Base-by-base conservation (phyloP, 2,113 vertebrate species). In the Athene cunicularia region DNA sequence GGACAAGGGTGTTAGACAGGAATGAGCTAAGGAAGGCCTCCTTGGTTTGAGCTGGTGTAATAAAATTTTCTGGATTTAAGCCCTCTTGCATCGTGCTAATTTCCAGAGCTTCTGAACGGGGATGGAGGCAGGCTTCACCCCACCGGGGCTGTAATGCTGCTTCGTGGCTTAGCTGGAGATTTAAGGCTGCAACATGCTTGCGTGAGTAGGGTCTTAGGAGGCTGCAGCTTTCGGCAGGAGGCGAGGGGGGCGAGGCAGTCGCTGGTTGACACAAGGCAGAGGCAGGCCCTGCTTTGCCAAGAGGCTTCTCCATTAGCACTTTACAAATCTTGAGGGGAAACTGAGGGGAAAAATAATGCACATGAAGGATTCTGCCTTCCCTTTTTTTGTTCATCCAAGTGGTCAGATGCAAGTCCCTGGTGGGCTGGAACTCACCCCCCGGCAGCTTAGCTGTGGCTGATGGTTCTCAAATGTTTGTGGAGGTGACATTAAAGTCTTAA, bases 341-440 rank as follows among this genome's bases (percentile, higher is more conserved):
- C 33, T 7, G 55, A 72, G 56, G 27, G 58, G 14, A 35, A 22
- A 52, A n/a, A 14, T 11, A 1, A 2, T 75, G 74, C 4, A 1
- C 0, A 0, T 37, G 68, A 63, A 66, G 59, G 18, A 14, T 72
- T 86, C 32, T 86, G 73, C 64, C 33, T 75, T 67, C 47, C 33
- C 14, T 9, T 37, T 59, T 33, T 7, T 7, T 4, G 14, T n/a
- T 80, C 1, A 1, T 60, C 50, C 50, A 19, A 35, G 26, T 4
- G 13, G 21, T 77, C 8, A 20, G 30, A 9, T 3, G 14, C 0
- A 0, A 3, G 21, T 33, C 56, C 16, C 26, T 62, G 70, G 8
- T 10, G 62, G 84, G 73, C 80, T 75, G 80, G 37, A 63, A 39
- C 41, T 88, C 2, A 0, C 27, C 88, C 27, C 35, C 14, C 0